Evolutionary conservation across 2,797 vertebrate species (phyloP).

Genomic region (Luscinia luscinia): DNA sequence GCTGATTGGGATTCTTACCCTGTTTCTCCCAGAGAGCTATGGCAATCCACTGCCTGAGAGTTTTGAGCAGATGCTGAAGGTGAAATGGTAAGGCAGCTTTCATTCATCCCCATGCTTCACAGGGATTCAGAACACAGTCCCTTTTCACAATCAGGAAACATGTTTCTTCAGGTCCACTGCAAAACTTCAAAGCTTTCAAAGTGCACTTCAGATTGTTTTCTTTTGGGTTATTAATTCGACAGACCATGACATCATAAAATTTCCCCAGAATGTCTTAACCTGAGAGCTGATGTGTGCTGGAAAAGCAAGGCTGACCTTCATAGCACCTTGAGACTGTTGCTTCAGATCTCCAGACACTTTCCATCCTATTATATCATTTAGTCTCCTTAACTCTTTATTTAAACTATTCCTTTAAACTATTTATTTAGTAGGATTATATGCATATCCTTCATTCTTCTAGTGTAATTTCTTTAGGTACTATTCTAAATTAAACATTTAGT

Average conservation of each 20-base stretch:
- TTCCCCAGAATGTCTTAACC: background rate
- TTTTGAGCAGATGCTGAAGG: slow-evolving; percentile 85
- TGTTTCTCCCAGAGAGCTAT: slow-evolving; percentile 90
- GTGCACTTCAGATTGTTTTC: background rate
- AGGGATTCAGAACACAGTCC: background rate
- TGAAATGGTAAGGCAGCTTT: slow-evolving; percentile 82
- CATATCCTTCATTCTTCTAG: background rate
- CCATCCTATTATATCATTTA: background rate
- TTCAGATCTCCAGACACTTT: background rate
- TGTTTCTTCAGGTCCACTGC: background rate
- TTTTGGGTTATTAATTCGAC: background rate
- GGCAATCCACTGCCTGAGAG: slow-evolving; percentile 87
- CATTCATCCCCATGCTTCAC: background rate
- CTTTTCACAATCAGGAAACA: background rate
- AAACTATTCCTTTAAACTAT: background rate
- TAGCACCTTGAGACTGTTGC: background rate
- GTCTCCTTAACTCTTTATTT: background rate
- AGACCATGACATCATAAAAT: background rate
- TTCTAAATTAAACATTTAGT: background rate
- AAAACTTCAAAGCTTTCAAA: background rate
- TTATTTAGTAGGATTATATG: background rate
- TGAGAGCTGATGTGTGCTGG: background rate
- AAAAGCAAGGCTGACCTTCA: background rate
- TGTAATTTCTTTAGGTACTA: background rate
- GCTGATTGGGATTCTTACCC: slow-evolving; percentile 84